These are phyloP conservation scores for Holacanthella duospinosa DNA, from an alignment of 2,888 invertebrate genomes.

Conservation along the genomic window DNA sequence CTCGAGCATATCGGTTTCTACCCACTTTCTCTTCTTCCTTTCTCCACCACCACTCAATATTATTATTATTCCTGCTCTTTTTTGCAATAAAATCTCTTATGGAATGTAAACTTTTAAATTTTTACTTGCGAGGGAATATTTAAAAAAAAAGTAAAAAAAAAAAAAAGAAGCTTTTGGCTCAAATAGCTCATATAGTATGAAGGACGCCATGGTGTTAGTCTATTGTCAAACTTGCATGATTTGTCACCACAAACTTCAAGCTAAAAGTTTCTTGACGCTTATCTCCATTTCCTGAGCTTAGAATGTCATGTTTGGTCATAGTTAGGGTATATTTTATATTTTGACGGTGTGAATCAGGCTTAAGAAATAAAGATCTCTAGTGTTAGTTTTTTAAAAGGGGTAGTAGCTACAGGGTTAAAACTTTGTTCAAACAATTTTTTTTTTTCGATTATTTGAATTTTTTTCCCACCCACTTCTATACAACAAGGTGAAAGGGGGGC, in stretches of 20 bases:
- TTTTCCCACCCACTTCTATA: too few relatives aligned
- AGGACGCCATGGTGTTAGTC: too few relatives aligned
- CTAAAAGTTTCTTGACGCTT: conserved; percentile 26
- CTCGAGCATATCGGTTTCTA: neutral
- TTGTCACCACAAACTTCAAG: conserved; percentile 31
- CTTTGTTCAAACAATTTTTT: too few relatives aligned
- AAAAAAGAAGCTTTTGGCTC: too few relatives aligned
- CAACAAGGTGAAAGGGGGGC: too few relatives aligned
- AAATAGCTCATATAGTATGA: too few relatives aligned
- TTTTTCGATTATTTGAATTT: too few relatives aligned
- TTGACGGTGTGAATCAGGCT: too few relatives aligned
- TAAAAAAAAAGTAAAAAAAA: neutral
- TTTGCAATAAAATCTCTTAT: conserved; percentile 2
- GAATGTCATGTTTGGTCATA: neutral
- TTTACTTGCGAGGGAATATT: neutral
- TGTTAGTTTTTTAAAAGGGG: too few relatives aligned
- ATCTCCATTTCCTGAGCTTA: conserved; percentile 12
- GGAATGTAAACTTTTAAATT: conserved; percentile 1
- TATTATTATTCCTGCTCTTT: neutral
- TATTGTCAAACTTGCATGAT: conserved; percentile 22
- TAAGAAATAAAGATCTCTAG: too few relatives aligned
- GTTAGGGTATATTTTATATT: neutral
- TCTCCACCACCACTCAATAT: neutral
- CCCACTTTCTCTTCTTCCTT: too few relatives aligned
- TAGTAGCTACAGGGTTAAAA: too few relatives aligned